Evolutionary conservation across 2,797 vertebrate species (phyloP).

Genomic region (Pogoniulus pusillus): DNA sequence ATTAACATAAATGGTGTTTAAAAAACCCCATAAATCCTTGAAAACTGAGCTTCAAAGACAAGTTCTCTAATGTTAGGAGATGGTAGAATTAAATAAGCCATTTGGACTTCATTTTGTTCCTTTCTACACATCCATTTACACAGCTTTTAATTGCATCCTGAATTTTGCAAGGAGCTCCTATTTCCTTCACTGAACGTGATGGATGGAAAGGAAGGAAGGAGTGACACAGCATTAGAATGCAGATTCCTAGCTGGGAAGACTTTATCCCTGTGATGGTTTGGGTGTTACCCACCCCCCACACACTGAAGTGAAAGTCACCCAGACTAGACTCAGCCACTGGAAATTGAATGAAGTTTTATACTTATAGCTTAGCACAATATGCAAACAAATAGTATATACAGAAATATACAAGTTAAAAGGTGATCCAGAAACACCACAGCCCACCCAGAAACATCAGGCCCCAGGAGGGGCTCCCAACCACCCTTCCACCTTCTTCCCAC

Average conservation of each 20-base stretch:
- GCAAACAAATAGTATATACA: too few species aligned
- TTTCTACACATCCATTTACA: not conserved
- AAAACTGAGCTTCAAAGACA: not conserved
- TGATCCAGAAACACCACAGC: too few species aligned
- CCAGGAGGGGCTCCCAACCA: too few species aligned
- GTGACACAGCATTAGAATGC: rapidly evolving
- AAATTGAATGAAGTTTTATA: too few species aligned
- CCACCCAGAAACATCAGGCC: too few species aligned
- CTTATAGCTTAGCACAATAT: too few species aligned
- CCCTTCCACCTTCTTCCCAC: too few species aligned
- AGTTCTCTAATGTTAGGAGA: not conserved
- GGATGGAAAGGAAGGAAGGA: not conserved
- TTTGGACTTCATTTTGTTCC: not conserved
- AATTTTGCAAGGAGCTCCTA: not conserved
- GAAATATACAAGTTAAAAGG: too few species aligned
- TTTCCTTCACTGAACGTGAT: not conserved
- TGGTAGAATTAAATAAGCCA: not conserved
- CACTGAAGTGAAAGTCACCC: too few species aligned
- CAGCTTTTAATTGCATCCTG: not conserved
- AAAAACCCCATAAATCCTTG: not conserved
- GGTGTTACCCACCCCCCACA: too few species aligned
- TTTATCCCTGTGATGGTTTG: too few species aligned
- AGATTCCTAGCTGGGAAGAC: not conserved
- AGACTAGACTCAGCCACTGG: too few species aligned
- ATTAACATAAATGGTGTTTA: not conserved